Percentiles rank a stretch among this genome's conserved stretches.
Evolutionary conservation across 2,113 vertebrate genomes (phyloP).

Genomic region (Cavia aperea): DNA sequence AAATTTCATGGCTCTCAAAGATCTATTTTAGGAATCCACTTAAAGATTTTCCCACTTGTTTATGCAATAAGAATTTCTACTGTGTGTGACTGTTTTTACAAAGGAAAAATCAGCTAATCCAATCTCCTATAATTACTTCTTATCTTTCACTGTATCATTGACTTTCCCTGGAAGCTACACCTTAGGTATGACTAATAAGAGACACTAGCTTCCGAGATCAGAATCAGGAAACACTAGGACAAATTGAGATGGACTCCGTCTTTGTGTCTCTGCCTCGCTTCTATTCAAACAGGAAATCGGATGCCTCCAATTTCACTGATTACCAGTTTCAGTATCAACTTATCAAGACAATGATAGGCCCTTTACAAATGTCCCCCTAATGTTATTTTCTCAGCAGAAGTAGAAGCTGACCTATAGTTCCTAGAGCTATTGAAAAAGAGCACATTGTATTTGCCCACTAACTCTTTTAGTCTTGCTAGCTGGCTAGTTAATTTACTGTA

Average conservation of each 20-base stretch:
- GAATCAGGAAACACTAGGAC: slow-evolving; percentile 70
- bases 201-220: slow-evolving; percentile 65
- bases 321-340: slow-evolving; percentile 75
- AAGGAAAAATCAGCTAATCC: slow-evolving; percentile 52
- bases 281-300: slow-evolving; percentile 73
- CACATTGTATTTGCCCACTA: slow-evolving; percentile 64
- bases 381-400: slow-evolving; percentile 77
- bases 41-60: slow-evolving; percentile 60
- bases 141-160: slow-evolving; percentile 42
- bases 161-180: slow-evolving; percentile 70
- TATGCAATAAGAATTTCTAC: slow-evolving; percentile 51
- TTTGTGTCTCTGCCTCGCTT: slow-evolving; percentile 65
- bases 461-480: slow-evolving; percentile 60
- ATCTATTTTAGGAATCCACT: slow-evolving; percentile 39
- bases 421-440: slow-evolving; percentile 62
- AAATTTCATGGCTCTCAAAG: slow-evolving; percentile 35
- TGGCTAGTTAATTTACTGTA: slow-evolving; percentile 71
- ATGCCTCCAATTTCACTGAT: slow-evolving; percentile 76
- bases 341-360: slow-evolving; percentile 73
- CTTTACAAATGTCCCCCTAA: slow-evolving; percentile 72
- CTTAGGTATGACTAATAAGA: slow-evolving; percentile 68
- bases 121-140: slow-evolving; percentile 62
- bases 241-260: slow-evolving; percentile 70
- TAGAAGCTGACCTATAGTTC: slow-evolving; percentile 67
- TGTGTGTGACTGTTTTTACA: slow-evolving; percentile 49